Evolutionary conservation across 1,140 invertebrate genomes (phyloP), one percentile per base, ranked within the genome.

Genomic region (Drosophila bocqueti): DNA sequence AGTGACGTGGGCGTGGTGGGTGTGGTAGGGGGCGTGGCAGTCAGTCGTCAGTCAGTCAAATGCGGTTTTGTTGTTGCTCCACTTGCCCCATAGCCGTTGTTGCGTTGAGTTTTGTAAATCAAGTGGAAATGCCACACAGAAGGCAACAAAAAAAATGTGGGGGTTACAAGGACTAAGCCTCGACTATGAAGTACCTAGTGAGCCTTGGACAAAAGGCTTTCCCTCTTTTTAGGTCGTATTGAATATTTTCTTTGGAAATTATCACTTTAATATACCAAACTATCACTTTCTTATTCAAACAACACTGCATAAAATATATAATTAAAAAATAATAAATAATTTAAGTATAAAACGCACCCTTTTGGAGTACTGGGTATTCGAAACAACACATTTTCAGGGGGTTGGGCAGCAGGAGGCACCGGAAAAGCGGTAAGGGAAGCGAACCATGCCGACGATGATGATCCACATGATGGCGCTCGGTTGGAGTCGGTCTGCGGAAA

Each of bases 41-140:
- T 68, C 82, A 80, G 62, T 85, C 62, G 50, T 74, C 82, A 79
- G 84, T 84, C 84, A 89, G 85, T 90, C 81, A 79, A 89, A 81
- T 87, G 83, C 77, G 80, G 83, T 80, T 83, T 76, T 77, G 55
- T 69, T 81, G 78, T 84, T 81, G 77, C 79, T 63, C 54, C 54
- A 42, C 72, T 59, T 45, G 62, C 72, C 60, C 58, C 71, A 55
- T 58, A 59, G 47, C 74, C 57, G 66, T 68, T 86, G 83, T 84
- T 69, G 76, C 73, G 82, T 78, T 81, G 84, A 83, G 84, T 89
- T 84, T 89, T 89, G 81, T 81, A 89, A 89, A 89, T 89, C 85
- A 89, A 89, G 85, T 89, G 85, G 85, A 89, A 89, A 90, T 81
- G 67, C 78, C 81, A 81, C 78, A 73, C 34, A 62, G 50, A 76